Evolutionary conservation across 92 coral and sea anemone species (phyloP).

Genomic region (Siderastrea siderea): DNA sequence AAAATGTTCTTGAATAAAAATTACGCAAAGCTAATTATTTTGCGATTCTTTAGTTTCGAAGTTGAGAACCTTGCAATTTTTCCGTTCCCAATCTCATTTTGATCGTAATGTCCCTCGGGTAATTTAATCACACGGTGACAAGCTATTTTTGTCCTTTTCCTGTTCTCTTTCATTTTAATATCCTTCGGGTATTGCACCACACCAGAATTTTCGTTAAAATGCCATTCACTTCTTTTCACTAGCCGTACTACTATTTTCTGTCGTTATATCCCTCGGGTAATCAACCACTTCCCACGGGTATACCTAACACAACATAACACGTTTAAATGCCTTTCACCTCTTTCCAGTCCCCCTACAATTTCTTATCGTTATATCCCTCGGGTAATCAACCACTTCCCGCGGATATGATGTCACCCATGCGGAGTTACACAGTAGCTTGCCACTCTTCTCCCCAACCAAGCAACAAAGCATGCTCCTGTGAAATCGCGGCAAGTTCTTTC

Average conservation of each 20-base stretch:
- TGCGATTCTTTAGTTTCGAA: too few species aligned
- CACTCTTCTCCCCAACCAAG: slow-evolving; percentile 62
- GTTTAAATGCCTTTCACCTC: too few species aligned
- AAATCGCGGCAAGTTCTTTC: slow-evolving; percentile 97
- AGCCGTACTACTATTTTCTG: not conserved
- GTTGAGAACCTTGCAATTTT: too few species aligned
- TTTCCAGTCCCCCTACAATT: not conserved
- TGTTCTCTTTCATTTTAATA: too few species aligned
- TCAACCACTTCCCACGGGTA: not conserved
- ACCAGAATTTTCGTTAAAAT: too few species aligned
- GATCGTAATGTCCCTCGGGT: too few species aligned
- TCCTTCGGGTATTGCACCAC: too few species aligned
- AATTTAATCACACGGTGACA: too few species aligned
- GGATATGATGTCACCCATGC: not conserved
- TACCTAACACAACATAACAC: not conserved
- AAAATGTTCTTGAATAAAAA: too few species aligned
- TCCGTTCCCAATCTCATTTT: too few species aligned
- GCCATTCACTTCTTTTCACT: not conserved
- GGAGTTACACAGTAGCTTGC: slow-evolving; percentile 2
- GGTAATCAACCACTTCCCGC: not conserved
- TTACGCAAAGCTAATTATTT: too few species aligned
- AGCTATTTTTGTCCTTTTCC: too few species aligned
- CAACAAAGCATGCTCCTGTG: slow-evolving; percentile 95
- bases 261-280: not conserved
- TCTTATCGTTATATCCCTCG: not conserved